Percentiles rank a stretch among this genome's conserved stretches.
phyloP scores from a whole-genome alignment of 2,113 vertebrate genomes.

The Sitta europaea region DNA sequence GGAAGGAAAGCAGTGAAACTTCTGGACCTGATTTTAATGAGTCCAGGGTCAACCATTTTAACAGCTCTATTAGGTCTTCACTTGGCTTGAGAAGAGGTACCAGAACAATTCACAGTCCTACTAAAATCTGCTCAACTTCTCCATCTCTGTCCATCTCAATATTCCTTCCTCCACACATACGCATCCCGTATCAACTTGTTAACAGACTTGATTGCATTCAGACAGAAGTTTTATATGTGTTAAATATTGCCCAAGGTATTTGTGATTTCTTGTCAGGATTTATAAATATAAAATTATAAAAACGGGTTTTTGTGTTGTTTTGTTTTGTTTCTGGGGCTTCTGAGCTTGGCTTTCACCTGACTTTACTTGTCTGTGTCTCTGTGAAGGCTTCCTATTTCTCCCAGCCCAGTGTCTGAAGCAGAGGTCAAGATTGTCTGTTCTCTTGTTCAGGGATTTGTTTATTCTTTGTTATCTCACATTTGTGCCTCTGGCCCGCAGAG shows the following conservation, averaged over 20 bases:
- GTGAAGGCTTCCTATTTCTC: too few relatives aligned
- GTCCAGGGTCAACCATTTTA: neutral
- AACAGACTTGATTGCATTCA: neutral
- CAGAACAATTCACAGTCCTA: neutral
- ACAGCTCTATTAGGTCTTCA: neutral
- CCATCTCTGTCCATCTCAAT: neutral
- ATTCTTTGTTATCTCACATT: too few relatives aligned
- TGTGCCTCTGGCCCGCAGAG: too few relatives aligned
- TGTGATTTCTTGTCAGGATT: too few relatives aligned
- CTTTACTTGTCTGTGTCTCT: too few relatives aligned
- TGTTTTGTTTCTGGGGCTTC: too few relatives aligned
- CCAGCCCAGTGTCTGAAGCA: too few relatives aligned
- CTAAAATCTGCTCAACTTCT: neutral
- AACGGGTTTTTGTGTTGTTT: too few relatives aligned
- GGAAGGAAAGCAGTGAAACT: neutral
- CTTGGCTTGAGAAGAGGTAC: neutral
- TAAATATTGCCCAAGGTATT: neutral
- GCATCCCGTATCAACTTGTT: neutral
- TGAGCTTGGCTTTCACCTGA: too few relatives aligned
- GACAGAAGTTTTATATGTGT: accelerated
- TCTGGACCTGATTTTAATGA: neutral
- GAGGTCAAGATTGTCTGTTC: too few relatives aligned
- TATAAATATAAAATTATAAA: too few relatives aligned
- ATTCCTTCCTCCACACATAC: neutral
- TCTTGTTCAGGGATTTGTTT: too few relatives aligned